A percentile compares a stretch with the other conserved stretches of the same genome.
Evolutionary conservation across 1,140 invertebrate genomes (phyloP).

Genomic region (Zaprionus lachaisei): DNA sequence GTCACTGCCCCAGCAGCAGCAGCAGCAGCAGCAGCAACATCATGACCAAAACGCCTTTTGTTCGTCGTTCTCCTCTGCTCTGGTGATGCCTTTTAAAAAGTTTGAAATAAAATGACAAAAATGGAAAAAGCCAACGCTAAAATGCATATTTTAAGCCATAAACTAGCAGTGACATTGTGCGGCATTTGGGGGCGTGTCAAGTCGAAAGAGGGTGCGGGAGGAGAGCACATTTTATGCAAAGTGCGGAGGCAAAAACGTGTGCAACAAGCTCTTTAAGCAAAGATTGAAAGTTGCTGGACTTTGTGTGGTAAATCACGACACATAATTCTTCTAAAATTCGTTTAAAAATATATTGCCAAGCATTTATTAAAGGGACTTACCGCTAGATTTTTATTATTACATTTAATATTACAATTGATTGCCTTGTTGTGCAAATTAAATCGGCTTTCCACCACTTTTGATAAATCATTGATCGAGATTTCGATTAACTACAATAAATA

Average conservation of each 20-base stretch:
- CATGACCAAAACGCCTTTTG: constrained; percentile 41
- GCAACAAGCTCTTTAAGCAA: constrained; percentile 1
- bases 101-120: constrained; percentile 21
- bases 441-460: too few relatives aligned
- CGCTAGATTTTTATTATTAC: too few relatives aligned
- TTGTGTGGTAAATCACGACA: neutral
- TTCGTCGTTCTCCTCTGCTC: constrained; percentile 21
- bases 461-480: too few relatives aligned
- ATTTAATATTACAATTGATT: too few relatives aligned
- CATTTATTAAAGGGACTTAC: too few relatives aligned
- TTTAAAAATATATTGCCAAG: too few relatives aligned
- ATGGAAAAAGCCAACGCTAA: constrained; percentile 26
- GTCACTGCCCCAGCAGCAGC: constrained; percentile 19
- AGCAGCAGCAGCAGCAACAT: constrained; percentile 2
- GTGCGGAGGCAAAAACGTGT: neutral
- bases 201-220: constrained; percentile 10
- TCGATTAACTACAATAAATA: neutral
- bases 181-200: neutral
- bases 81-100: constrained; percentile 25
- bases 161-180: constrained; percentile 19
- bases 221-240: constrained; percentile 13
- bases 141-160: constrained; percentile 44
- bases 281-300: neutral
- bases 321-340: too few relatives aligned
- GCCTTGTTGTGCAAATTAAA: too few relatives aligned